Percentiles rank a stretch among this genome's conserved stretches.
Conservation (phyloP, 2,797 vertebrate species). For the Manis pentadactyla region DNA sequence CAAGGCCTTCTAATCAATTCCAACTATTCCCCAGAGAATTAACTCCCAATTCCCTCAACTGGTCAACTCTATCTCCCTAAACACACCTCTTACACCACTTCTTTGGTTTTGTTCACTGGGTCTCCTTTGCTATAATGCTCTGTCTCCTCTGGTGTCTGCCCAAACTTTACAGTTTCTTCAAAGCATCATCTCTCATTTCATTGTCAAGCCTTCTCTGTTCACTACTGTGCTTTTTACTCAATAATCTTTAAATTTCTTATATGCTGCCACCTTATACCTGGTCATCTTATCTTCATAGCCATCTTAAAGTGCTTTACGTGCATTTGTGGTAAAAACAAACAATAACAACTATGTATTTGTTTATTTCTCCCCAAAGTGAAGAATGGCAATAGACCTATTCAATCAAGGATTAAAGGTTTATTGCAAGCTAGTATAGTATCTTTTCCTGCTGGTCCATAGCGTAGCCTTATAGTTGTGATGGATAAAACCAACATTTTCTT, state of each 20-base stretch:
- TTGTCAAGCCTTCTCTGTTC: not conserved
- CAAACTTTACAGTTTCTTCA: not conserved
- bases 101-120: not conserved
- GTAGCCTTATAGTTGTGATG: not conserved
- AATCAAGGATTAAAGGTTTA: not conserved
- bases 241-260: not conserved
- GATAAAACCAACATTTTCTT: constrained; percentile 3
- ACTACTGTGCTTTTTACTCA: not conserved
- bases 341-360: not conserved
- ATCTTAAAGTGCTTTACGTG: not conserved
- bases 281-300: not conserved
- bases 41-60: not conserved
- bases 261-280: not conserved
- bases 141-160: not conserved
- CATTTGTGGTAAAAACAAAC: not conserved
- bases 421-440: not conserved
- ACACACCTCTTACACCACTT: too few species aligned
- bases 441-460: not conserved
- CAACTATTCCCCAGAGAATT: not conserved
- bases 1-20: not conserved
- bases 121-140: not conserved
- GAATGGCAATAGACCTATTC: not conserved
- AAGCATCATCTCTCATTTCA: not conserved
- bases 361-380: not conserved
- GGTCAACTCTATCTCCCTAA: not conserved